Conservation (phyloP, 2,113 vertebrate genomes). For the Pygoscelis adeliae region DNA sequence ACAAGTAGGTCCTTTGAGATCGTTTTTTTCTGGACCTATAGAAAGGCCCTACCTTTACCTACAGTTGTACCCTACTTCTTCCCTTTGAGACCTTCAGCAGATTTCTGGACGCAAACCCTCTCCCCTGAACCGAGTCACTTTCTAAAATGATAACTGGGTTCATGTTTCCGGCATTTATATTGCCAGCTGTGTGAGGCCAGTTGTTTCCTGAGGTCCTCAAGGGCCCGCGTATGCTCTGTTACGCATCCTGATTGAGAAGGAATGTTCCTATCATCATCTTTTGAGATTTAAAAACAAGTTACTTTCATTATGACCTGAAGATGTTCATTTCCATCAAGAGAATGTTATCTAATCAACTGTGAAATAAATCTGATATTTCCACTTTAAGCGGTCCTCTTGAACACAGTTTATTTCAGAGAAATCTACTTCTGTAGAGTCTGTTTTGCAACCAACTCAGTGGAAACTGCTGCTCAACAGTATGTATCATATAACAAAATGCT, state of each 20-base stretch:
- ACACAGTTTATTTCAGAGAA: conserved; percentile 11
- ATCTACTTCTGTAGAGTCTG: not conserved
- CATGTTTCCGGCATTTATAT: not conserved
- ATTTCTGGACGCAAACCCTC: not conserved
- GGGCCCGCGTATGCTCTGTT: accelerated
- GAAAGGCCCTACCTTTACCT: not conserved
- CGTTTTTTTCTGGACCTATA: not conserved
- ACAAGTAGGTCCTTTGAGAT: not conserved
- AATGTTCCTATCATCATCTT: not conserved
- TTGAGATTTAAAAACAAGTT: not conserved
- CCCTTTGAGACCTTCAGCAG: not conserved
- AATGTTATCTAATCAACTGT: not conserved
- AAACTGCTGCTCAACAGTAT: conserved; percentile 34
- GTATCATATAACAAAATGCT: conserved; percentile 46
- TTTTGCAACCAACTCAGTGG: conserved; percentile 50
- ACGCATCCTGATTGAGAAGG: not conserved
- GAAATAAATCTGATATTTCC: conserved; percentile 43
- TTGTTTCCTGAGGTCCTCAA: not conserved
- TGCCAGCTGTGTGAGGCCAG: not conserved
- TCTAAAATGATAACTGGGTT: not conserved
- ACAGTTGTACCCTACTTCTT: not conserved
- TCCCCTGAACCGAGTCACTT: not conserved
- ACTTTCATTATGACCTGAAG: not conserved
- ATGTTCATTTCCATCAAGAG: not conserved
- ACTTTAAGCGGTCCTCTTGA: conserved; percentile 43